A percentile compares a stretch with the other conserved stretches of the same genome.
These are phyloP conservation scores for Linurgus olivaceus DNA, from an alignment of 2,797 vertebrate genomes.

Conservation along the genomic window DNA sequence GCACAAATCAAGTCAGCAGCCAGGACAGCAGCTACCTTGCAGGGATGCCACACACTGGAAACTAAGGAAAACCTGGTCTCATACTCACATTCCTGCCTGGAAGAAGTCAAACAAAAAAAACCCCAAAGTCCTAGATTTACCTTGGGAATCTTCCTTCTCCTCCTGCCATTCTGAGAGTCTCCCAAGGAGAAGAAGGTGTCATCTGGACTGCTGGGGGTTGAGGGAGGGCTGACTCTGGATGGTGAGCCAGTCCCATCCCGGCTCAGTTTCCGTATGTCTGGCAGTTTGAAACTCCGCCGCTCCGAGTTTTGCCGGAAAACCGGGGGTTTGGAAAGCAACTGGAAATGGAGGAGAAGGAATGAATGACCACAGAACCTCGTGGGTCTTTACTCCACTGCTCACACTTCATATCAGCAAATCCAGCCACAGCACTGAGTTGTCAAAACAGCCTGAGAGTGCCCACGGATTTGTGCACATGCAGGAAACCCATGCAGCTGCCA, in stretches of 20 bases:
- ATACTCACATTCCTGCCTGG: background rate
- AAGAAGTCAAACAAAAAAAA: background rate
- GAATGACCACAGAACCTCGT: background rate
- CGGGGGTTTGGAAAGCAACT: conserved; percentile 76
- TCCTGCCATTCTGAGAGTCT: conserved; percentile 89
- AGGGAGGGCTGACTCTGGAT: conserved; percentile 90
- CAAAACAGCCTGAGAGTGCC: background rate
- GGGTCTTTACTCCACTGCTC: background rate
- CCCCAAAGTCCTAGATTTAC: conserved; percentile 64
- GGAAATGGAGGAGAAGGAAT: background rate
- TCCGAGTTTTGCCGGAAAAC: conserved; percentile 94
- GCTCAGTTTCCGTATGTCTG: conserved; percentile 88
- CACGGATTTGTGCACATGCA: background rate
- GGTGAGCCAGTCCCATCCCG: conserved; percentile 88
- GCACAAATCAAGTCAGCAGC: background rate
- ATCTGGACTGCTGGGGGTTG: conserved; percentile 95
- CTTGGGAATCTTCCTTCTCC: conserved; percentile 92
- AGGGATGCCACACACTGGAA: background rate
- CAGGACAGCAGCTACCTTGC: background rate
- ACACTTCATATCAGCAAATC: background rate
- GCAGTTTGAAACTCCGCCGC: conserved; percentile 88
- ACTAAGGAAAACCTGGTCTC: background rate
- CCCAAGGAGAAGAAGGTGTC: conserved; percentile 92
- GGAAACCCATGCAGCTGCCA: background rate
- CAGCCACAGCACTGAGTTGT: background rate